These are phyloP conservation scores for Temnothorax unifasciatus DNA, from an alignment of 2,888 invertebrate species.

Conservation along the genomic window DNA sequence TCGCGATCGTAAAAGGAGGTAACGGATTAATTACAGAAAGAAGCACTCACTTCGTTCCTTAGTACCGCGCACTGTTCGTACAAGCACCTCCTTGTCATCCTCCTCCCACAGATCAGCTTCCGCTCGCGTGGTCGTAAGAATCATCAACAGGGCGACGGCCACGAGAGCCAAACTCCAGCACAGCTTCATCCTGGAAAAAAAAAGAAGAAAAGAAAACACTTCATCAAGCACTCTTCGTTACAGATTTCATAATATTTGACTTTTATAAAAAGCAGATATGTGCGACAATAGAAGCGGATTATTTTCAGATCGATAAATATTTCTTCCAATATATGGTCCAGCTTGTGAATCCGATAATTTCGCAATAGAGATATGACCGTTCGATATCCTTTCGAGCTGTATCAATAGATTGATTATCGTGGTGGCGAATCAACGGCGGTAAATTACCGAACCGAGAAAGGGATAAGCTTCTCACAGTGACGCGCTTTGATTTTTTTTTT, in stretches of 20 bases:
- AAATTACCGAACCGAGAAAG: neutral
- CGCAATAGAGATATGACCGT: neutral
- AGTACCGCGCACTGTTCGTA: conserved; percentile 93
- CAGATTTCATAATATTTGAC: conserved; percentile 43
- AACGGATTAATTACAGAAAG: conserved; percentile 47
- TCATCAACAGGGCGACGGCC: conserved; percentile 88
- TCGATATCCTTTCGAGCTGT: neutral
- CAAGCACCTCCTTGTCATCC: conserved; percentile 93
- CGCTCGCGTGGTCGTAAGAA: conserved; percentile 87
- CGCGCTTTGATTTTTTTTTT: conserved; percentile 25
- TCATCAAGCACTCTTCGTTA: conserved; percentile 67
- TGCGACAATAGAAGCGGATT: neutral
- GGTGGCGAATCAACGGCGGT: neutral
- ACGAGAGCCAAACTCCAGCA: conserved; percentile 84
- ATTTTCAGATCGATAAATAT: conserved; percentile 8
- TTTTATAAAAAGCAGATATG: conserved; percentile 43
- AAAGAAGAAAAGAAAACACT: conserved; percentile 22
- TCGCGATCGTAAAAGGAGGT: neutral
- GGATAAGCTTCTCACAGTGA: conserved; percentile 13
- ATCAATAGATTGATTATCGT: neutral
- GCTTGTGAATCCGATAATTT: neutral
- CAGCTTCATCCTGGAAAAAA: conserved; percentile 82
- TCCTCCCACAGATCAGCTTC: conserved; percentile 91
- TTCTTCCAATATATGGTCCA: neutral
- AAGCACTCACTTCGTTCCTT: conserved; percentile 89